Evolutionary conservation across 1,140 invertebrate species (phyloP), one percentile per base, ranked within the genome.

Genomic region (Lepidurus packardi): DNA sequence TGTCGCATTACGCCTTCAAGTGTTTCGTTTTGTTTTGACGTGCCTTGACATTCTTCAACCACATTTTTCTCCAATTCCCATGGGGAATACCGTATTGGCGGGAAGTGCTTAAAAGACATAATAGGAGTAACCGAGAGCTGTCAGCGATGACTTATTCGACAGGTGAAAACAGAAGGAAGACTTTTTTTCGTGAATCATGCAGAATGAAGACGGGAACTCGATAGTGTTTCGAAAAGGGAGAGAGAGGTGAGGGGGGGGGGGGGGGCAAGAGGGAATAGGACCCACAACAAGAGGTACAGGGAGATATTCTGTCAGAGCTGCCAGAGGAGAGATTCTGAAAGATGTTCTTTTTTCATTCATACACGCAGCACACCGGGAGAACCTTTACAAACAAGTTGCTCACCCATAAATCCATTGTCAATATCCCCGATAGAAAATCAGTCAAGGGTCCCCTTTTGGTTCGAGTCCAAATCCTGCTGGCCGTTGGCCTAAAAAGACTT

Each of bases 371-470:
- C 53, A 65, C 7, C 16, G 16, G 45, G 45, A 10, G 53, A 16
- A 21, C 53, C 53, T 65, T 21, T 13, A 21, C 7, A 65, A 65
- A 65, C 53, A 21, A 7, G 53, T 65, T 5, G 21, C 53, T 65
- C 53, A n/a, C 53, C 53, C 53, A n/a, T 65, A 65, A 65, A 65
- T 65, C 53, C 53, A 65, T 65, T 65, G 53, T 65, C 53, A 65
- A 65, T 65, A 16, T 65, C 53, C 53, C 53, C 21, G 53, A 13
- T 65, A 65, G 53, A 21, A 65, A 65, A 65, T 21, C 53, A 65
- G 53, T 65, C 53, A 65, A 65, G 53, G 34, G 53, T 65, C 53
- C 53, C 53, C 21, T 65, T 65, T 65, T 65, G 53, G 53, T 65
- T 65, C 53, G 53, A 65, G 53, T 65, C 53, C 53, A 65, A 65